Base-by-base conservation (phyloP, 2,113 vertebrate species). In the Arenaria interpres region DNA sequence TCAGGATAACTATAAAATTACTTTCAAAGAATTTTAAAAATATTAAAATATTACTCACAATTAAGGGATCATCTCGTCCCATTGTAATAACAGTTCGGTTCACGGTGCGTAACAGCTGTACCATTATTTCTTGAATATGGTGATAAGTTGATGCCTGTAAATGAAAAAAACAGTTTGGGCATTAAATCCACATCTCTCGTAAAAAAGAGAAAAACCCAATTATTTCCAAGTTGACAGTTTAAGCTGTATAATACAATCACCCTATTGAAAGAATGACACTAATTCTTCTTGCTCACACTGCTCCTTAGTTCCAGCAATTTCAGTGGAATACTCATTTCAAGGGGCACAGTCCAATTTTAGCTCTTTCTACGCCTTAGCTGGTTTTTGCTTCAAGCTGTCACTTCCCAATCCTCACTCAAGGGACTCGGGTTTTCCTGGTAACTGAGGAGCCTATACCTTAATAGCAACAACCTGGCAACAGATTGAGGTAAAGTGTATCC, bases 121-220 rank as follows among this genome's bases (percentile, higher is more conserved):
- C 97, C 97, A 99, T 99, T 88, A 99, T 99, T 97, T 99, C 98
- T 96, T 99, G 99, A 96, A 99, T 98, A 53, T 99, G 99, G 51
- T 99, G 96, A 92, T 99, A 98, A 32, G 99, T 99, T 88, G 98
- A 98, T 16, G 97, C 98, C 99, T 99, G 92, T 41, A 97, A 98
- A 67, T 32, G 15, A 96, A 81, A 56, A n/a, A 75, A 69, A 39
- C 8, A 60, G 24, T 41, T 74, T 87, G 50, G 9, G 14, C 72
- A 79, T 95, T 84, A 78, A 92, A 86, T 76, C 23, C 9, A 1
- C 81, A 11, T 33, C 12, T 79, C 68, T 51, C 76, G 13, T 45
- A 68, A 59, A 72, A 90, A 48, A 46, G 48, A 73, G 24, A 73
- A 82, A 12, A 85, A 57, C 33, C 1, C 10, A 82, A 41, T 48